Base-by-base conservation (phyloP, 2,113 vertebrate genomes). In the Lophochroa leadbeateri region DNA sequence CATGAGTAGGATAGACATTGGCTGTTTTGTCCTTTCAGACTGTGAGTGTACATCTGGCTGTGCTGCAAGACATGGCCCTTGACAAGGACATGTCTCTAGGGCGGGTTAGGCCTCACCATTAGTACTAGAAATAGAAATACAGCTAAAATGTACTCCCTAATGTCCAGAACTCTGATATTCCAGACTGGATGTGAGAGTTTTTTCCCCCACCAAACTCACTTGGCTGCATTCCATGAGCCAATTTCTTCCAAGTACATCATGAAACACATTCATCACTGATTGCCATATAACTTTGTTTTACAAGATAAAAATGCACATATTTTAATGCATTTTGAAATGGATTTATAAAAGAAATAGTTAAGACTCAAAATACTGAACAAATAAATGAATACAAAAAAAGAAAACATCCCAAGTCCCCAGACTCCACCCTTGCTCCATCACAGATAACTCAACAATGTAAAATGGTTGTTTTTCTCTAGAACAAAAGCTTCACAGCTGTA, bases 401-500 rank as follows among this genome's bases (percentile, higher is more conserved):
- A 55, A 64, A 81, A 29, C 19, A 58, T 68, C 15, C 7, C 58
- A 71, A 67, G 71, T 82, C 14, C 25, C 46, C 47, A n/a, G 47
- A 49, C 28, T 82, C 86, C 86, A 82, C 84, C 83, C 77, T 91
- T 4, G 4, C 46, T 89, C 35, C 52, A 57, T 86, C 81, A 55
- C 24, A 94, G 74, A 95, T 79, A 92, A 39, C 39, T 39, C 39
- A 39, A 76, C 89, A 91, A 17, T 65, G 25, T 81, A 49, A 88
- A 96, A 79, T 86, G 6, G 41, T 90, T 95, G 78, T 76, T 94
- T 95, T 96, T 90, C 82, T 91, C 75, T 72, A 61, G 52, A 82
- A 90, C 86, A 96, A 94, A 95, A 76, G 50, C 61, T 92, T 93
- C 77, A 61, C 90, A 96, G 90, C 85, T 95, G 90, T 60, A 93